Percentiles rank a stretch among this genome's conserved stretches.
Conservation (phyloP, 1,140 invertebrate genomes). For the Phenacoccus solenopsis region DNA sequence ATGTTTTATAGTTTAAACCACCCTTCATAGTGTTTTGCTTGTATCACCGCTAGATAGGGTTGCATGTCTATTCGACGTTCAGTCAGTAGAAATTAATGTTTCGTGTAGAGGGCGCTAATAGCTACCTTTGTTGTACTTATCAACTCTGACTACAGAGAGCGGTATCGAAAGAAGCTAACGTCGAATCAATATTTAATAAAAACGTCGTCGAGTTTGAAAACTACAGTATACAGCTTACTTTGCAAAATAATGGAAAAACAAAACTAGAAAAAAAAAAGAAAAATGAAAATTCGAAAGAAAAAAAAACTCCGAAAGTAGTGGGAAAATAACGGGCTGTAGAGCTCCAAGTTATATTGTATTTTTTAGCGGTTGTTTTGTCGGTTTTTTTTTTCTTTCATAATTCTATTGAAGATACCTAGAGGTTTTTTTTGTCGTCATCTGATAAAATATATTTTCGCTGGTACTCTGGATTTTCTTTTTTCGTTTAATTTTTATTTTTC, state of each 20-base stretch:
- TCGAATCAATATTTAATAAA: neutral
- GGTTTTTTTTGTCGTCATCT: neutral
- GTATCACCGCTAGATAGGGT: too few relatives aligned
- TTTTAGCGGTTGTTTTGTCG: neutral
- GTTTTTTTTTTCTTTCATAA: neutral
- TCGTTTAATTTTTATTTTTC: neutral
- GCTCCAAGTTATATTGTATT: neutral
- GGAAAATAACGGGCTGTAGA: neutral
- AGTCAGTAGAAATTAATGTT: too few relatives aligned
- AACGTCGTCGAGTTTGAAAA: neutral
- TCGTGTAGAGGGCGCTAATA: too few relatives aligned
- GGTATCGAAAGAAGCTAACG: too few relatives aligned
- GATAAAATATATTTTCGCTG: neutral
- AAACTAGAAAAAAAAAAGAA: neutral
- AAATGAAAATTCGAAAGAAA: neutral
- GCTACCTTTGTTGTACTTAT: too few relatives aligned
- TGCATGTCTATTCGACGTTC: too few relatives aligned
- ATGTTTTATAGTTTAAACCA: too few relatives aligned
- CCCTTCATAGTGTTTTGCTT: too few relatives aligned
- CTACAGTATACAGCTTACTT: neutral
- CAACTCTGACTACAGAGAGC: too few relatives aligned
- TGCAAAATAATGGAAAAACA: conserved; percentile 1
- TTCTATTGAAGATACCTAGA: neutral
- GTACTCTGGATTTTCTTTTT: neutral
- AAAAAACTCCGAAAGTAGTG: neutral